These are phyloP conservation scores for Cardiocondyla obscurior DNA, from an alignment of 1,140 invertebrate genomes.

Conservation along the genomic window DNA sequence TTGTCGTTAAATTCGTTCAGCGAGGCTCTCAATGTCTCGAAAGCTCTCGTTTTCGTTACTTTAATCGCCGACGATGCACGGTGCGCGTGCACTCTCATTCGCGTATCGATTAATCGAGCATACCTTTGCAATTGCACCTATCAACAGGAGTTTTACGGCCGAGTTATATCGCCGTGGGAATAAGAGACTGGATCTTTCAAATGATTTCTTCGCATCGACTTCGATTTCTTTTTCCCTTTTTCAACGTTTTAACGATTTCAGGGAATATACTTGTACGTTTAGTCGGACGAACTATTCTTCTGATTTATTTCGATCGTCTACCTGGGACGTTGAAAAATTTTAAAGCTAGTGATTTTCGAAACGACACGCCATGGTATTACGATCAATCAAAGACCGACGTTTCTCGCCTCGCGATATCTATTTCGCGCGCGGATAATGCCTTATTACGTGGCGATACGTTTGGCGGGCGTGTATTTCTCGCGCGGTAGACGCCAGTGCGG, in stretches of 20 bases:
- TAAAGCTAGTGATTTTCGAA: too few species aligned
- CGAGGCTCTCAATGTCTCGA: conserved; percentile 24
- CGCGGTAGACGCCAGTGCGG: background rate
- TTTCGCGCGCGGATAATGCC: background rate
- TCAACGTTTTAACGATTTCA: background rate
- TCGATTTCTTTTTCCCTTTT: background rate
- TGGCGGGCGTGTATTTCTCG: background rate
- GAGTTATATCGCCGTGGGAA: background rate
- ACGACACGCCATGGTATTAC: too few species aligned
- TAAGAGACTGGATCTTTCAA: background rate
- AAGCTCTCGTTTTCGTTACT: conserved; percentile 12
- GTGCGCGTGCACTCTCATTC: conserved; percentile 16
- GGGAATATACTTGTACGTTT: background rate
- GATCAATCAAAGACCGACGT: background rate
- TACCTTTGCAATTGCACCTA: conserved; percentile 27
- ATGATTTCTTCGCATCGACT: background rate
- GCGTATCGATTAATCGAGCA: conserved; percentile 37
- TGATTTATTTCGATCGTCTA: background rate
- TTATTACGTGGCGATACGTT: conserved; percentile 27
- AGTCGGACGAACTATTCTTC: background rate
- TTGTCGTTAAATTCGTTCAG: conserved; percentile 5
- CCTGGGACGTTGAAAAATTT: background rate
- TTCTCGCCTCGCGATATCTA: background rate
- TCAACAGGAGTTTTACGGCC: conserved; percentile 12
- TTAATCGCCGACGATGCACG: conserved; percentile 12